These are phyloP conservation scores for Oryctes rhinoceros DNA, from an alignment of 1,140 invertebrate species.

Conservation along the genomic window DNA sequence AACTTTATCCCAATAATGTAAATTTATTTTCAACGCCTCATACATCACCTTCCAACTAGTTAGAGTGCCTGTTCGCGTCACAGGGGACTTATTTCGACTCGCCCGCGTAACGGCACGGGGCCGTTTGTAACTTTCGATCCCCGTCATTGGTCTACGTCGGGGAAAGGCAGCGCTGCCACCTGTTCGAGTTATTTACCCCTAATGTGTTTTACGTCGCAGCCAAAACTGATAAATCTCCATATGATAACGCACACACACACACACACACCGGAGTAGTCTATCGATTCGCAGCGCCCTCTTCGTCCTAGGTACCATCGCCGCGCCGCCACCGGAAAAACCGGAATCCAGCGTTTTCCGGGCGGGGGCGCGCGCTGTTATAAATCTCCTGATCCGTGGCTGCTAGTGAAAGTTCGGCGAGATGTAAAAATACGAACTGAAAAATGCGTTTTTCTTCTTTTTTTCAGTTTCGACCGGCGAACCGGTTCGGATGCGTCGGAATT, in stretches of 20 bases:
- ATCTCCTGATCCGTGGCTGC: conserved; percentile 10
- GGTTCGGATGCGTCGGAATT: neutral
- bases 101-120: neutral
- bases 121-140: conserved; percentile 27
- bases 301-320: neutral
- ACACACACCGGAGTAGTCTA: neutral
- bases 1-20: conserved; percentile 31
- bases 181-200: conserved; percentile 34
- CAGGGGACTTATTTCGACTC: conserved; percentile 6
- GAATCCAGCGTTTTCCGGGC: conserved; percentile 12
- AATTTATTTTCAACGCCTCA: conserved; percentile 33
- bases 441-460: conserved; percentile 31
- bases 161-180: conserved; percentile 19
- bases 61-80: conserved; percentile 15
- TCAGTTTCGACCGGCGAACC: conserved; percentile 15
- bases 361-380: conserved; percentile 14
- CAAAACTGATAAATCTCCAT: conserved; percentile 35
- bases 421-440: conserved; percentile 19
- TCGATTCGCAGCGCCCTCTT: neutral
- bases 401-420: conserved; percentile 11
- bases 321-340: neutral
- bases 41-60: conserved; percentile 30
- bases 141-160: conserved; percentile 12
- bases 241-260: conserved; percentile 1
- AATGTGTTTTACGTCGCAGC: conserved; percentile 19